Conservation (phyloP, 2,113 vertebrate genomes). For the Microtus richardsoni region DNA sequence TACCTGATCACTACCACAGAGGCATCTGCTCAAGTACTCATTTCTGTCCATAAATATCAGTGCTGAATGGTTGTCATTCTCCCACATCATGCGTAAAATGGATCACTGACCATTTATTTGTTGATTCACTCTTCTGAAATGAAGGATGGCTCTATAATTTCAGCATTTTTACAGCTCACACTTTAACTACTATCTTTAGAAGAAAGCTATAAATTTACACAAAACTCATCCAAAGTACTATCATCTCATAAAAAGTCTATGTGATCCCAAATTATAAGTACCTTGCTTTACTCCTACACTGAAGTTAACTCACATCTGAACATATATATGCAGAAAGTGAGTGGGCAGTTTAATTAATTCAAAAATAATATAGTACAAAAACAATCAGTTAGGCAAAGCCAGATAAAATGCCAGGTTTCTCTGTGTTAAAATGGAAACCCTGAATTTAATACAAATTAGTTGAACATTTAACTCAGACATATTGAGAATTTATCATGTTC, state of each 20-base stretch:
- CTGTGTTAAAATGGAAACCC: neutral
- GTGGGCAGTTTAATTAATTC: slow-evolving; percentile 19
- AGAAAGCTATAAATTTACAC: slow-evolving; percentile 56
- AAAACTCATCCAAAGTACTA: slow-evolving; percentile 51
- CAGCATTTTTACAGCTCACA: slow-evolving; percentile 55
- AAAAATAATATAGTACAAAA: neutral
- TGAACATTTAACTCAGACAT: neutral
- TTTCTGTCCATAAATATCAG: slow-evolving; percentile 44
- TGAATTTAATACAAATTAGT: neutral
- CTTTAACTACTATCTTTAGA: slow-evolving; percentile 54
- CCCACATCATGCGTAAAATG: slow-evolving; percentile 49
- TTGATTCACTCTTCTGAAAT: slow-evolving; percentile 27
- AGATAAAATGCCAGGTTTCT: neutral
- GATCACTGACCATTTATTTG: slow-evolving; percentile 66
- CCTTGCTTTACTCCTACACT: neutral
- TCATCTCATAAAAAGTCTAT: slow-evolving; percentile 57
- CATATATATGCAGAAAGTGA: neutral
- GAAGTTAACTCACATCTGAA: neutral
- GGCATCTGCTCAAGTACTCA: neutral
- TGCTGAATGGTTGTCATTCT: slow-evolving; percentile 44
- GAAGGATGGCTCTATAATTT: slow-evolving; percentile 31
- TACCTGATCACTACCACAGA: neutral
- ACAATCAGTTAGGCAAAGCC: neutral
- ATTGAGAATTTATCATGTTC: neutral
- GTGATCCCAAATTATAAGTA: neutral